phyloP scores from a whole-genome alignment of 2,113 vertebrate species.

The Gopherus flavomarginatus region DNA sequence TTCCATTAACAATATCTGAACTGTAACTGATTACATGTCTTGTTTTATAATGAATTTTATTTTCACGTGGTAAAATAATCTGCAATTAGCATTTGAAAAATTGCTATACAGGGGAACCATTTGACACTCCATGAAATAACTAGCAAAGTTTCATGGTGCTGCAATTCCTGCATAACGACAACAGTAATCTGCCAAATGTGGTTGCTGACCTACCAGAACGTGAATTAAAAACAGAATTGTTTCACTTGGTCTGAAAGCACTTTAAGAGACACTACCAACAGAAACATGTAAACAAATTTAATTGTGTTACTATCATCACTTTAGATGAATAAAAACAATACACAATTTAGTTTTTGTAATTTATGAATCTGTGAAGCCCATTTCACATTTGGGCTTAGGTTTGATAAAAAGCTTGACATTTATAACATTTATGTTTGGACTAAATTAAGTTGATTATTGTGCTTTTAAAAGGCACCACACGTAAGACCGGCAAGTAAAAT shows the following conservation, averaged over 20 bases:
- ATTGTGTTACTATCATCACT: background rate
- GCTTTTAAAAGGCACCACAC: background rate
- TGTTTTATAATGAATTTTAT: background rate
- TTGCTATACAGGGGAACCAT: background rate
- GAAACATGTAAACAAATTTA: background rate
- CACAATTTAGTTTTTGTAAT: background rate
- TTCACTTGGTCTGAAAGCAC: background rate
- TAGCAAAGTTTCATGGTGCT: background rate
- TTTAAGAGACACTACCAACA: background rate
- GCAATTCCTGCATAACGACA: background rate
- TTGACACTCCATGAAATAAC: background rate
- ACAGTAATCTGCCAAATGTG: background rate
- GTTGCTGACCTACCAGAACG: accelerated
- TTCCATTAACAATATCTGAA: background rate
- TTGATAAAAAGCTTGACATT: background rate
- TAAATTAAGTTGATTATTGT: background rate
- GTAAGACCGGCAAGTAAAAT: background rate
- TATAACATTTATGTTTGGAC: background rate
- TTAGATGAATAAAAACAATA: background rate
- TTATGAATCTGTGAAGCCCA: background rate
- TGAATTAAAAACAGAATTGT: background rate
- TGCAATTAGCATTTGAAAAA: background rate
- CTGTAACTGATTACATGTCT: background rate
- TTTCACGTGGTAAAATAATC: background rate
- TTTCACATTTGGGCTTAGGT: background rate